Base-by-base conservation (phyloP, 1,140 invertebrate genomes). In the Dendroctonus valens region DNA sequence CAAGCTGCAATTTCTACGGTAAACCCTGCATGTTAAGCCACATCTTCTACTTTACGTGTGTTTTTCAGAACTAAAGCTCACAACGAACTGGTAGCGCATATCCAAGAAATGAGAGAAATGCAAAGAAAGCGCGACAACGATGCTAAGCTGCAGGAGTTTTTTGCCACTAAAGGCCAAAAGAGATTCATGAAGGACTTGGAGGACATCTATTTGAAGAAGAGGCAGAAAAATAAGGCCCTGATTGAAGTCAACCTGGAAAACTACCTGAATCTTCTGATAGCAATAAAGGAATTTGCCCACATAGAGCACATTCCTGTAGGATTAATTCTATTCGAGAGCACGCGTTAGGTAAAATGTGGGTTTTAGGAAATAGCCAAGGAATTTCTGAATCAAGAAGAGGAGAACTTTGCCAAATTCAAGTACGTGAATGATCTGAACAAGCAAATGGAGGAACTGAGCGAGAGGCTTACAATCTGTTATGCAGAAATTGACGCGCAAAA, bases 361-460 rank as follows among this genome's bases (percentile, higher is more conserved):
- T 9, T 59, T 12, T 48, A 68, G 66, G 53, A 68, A 3, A 73
- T 94, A 37, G 89, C 89, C 6, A 83, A 83, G n/a, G 83, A 89
- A 69, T 95, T 93, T 78, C 85, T 89, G 11, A 87, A 90, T 54
- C 88, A 91, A 70, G 93, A 96, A 75, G 91, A 94, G 73, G 89
- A 91, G 71, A 96, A 96, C 80, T 96, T 95, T 79, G 91, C 92
- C 0, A 82, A 93, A 1, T 97, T 97, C 77, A 94, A 90, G 77
- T 96, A 94, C 76, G 92, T 97, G 2, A 96, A 94, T 75, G 92
- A 96, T 77, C 82, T 95, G 39, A 94, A 95, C 76, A 90, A 89
- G 71, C 91, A 96, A 75, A 81, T 91, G 40, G 92, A 94, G 74
- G 81, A 85, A 79, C 26, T 75, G 12, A 74, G 68, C 44, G 70